Conservation (phyloP, 2,888 invertebrate genomes). For the Lasioglossum lativentre region DNA sequence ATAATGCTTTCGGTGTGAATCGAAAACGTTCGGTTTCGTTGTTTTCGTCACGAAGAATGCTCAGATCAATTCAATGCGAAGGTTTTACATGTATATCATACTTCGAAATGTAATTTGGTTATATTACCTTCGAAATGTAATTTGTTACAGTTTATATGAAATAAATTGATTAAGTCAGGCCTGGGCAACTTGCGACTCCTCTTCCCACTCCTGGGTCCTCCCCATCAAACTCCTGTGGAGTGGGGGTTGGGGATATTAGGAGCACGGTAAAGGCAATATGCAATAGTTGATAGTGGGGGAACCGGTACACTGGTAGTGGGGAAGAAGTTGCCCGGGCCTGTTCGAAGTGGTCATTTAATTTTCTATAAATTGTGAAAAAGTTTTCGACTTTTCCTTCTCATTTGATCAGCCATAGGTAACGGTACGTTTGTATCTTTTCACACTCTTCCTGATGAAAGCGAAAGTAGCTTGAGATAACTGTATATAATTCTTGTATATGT, state of each 20-base stretch:
- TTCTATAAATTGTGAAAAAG: background rate
- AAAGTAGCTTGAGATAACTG: conserved; percentile 18
- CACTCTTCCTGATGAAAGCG: conserved; percentile 33
- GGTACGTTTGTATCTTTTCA: background rate
- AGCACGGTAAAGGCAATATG: too few species aligned
- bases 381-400: background rate
- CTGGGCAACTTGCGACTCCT: too few species aligned
- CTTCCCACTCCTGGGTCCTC: too few species aligned
- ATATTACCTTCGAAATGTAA: too few species aligned
- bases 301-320: too few species aligned
- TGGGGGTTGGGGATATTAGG: too few species aligned
- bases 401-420: background rate
- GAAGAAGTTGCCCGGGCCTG: too few species aligned
- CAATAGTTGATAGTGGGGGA: too few species aligned
- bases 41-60: conserved; percentile 23
- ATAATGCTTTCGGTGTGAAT: background rate
- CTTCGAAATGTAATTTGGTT: background rate
- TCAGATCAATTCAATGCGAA: background rate
- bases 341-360: background rate
- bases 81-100: too few species aligned
- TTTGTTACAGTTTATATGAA: background rate
- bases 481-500: background rate
- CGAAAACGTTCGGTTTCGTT: background rate
- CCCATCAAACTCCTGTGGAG: too few species aligned
- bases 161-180: background rate